Conservation (phyloP, 2,797 vertebrate species). For the Urosaurus nigricauda region DNA sequence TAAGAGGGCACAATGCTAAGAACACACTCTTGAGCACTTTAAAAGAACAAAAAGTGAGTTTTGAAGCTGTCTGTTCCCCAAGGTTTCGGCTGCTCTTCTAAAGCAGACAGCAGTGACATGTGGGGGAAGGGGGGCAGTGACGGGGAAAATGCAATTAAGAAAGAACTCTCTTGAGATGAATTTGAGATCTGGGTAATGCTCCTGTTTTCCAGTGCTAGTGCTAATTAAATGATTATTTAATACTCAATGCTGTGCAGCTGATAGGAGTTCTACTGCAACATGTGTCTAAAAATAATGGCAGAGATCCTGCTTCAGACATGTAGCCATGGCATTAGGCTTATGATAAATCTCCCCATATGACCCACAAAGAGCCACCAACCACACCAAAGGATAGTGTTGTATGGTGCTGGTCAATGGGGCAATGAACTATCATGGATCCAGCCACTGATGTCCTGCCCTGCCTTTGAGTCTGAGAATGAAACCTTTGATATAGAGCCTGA, state of each 20-base stretch:
- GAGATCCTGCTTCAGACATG: too few species aligned
- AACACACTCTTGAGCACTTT: background rate
- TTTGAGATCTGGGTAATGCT: conserved; percentile 8
- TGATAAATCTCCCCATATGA: too few species aligned
- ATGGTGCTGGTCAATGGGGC: too few species aligned
- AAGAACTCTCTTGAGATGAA: background rate
- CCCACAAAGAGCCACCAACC: too few species aligned
- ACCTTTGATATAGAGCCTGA: too few species aligned
- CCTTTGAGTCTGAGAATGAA: too few species aligned
- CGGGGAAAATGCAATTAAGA: conserved; percentile 1
- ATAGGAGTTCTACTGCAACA: background rate
- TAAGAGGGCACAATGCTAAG: background rate
- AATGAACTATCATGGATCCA: too few species aligned
- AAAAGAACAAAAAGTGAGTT: background rate
- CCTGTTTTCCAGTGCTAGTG: background rate
- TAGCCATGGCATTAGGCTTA: too few species aligned
- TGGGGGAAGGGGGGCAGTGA: background rate
- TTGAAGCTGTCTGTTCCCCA: background rate
- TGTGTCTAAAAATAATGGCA: background rate
- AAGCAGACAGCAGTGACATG: conserved; percentile 22
- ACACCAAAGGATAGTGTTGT: too few species aligned
- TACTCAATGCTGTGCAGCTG: background rate
- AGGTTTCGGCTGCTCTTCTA: conserved; percentile 8
- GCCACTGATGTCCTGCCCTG: too few species aligned
- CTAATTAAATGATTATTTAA: conserved; percentile 30